Evolutionary conservation across 2,888 invertebrate genomes (phyloP), one percentile per base, ranked within the genome.

Genomic region (Dicranocentrus wangi): DNA sequence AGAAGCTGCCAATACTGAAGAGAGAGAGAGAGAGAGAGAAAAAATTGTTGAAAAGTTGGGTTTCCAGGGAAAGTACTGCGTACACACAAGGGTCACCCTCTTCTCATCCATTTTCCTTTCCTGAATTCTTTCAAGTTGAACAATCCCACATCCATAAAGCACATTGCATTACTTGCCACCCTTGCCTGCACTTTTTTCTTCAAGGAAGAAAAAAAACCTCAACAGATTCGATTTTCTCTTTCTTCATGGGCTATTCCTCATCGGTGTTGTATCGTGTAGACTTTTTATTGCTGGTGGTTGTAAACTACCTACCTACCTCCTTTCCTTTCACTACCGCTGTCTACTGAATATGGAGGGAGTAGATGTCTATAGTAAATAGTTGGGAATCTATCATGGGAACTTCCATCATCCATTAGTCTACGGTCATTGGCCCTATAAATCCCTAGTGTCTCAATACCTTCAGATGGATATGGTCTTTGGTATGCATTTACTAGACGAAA

Each of bases 71-170:
- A 77, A 77, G 77, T 61, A 69, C 61, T 42, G 68, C 15, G 25
- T 21, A 23, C 32, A 32, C 10, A 32, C 66, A 71, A 71, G 79
- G 79, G 79, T 79, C 79, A 79, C 79, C 79, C 79, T 78, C 58
- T 27, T 39, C 25, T 51, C 79, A 79, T 79, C 65, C 71, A 79
- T 79, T 79, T 77, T 76, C 65, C 66, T 60, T 53, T 63, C 21
- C 13, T 43, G 17, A 63, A 68, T 71, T 71, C 79, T 71, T 63
- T 70, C 65, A 58, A 70, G 27, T 77, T 70, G 60, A 76, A 68
- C 47, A 66, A 76, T 66, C 68, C 27, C 23, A 58, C 58, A 23
- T 25, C 58, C 51, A 51, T 17, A 51, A 58, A 27, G 15, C 58
- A 13, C 5, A 10, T 5, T 47, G 47, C 47, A 55, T 25, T 58